Evolutionary conservation across 2,113 vertebrate species (phyloP).

Genomic region (Sceloporus tristichus): DNA sequence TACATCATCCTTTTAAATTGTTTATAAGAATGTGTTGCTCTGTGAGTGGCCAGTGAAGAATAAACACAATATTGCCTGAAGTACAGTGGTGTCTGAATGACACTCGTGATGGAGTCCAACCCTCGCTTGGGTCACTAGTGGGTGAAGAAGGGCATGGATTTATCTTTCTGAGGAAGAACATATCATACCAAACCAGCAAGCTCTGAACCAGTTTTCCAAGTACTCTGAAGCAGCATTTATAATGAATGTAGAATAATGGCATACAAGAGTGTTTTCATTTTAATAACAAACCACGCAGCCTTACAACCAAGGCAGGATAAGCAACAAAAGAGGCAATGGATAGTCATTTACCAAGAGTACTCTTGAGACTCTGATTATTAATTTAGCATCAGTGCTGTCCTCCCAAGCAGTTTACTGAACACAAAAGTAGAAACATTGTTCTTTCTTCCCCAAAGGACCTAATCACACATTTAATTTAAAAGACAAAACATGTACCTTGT

Average conservation of each 20-base stretch:
- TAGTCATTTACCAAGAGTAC: neutral
- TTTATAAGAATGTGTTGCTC: neutral
- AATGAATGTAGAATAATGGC: neutral
- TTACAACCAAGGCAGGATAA: neutral
- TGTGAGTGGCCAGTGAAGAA: neutral
- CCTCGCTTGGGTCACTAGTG: too few species aligned
- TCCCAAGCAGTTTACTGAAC: neutral
- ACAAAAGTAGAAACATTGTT: neutral
- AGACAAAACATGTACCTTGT: neutral
- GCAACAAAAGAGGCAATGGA: neutral
- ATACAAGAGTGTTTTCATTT: neutral
- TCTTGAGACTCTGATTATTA: neutral
- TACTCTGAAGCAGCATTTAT: slow-evolving; percentile 5
- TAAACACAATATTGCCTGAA: neutral
- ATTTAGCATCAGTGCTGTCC: neutral
- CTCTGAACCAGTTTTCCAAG: neutral
- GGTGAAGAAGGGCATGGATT: neutral
- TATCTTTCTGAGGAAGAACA: neutral
- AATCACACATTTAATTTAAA: slow-evolving; percentile 20
- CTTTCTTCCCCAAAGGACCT: neutral
- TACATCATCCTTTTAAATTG: neutral
- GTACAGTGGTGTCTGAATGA: neutral
- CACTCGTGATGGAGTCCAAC: too few species aligned
- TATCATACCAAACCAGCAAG: neutral
- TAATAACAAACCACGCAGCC: neutral